Evolutionary conservation across 1,140 invertebrate genomes (phyloP), one percentile per base, ranked within the genome.

Genomic region (Ceratina japonica): DNA sequence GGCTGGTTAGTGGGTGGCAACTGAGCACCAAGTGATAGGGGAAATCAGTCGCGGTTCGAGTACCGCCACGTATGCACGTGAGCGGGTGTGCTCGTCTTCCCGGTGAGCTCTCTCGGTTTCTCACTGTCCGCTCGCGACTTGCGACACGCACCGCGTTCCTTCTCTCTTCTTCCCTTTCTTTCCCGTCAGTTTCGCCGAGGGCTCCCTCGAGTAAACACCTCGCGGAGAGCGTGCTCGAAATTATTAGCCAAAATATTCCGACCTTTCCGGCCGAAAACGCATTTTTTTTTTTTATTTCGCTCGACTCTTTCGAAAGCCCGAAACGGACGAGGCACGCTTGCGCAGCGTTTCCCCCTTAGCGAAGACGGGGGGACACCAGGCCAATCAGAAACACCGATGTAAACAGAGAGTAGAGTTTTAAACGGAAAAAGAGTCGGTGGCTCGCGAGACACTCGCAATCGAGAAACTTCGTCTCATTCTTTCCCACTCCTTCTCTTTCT

Each of bases 21-120:
- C 80, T 80, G 79, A 81, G 79, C 66, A 76, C 81, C 75, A 69
- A 86, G 83, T 85, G 87, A 89, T 89, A 88, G 87, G 84, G 83
- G 84, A 89, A 89, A 89, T 89, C 86, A 89, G 87, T 88, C 86
- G 87, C 85, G 86, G 87, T 88, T 86, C 88, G 85, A 88, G 79
- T 83, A 85, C 81, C 86, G 81, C 80, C 88, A 87, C 81, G 86
- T 72, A 76, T 82, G 78, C 79, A 84, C 77, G 85, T 66, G 72
- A 79, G 74, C 49, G 62, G 73, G 24, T 61, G 24, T 31, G 70
- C 63, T 81, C 75, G 75, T 66, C 49, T 76, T 49, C 44, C 68
- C 24, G 18, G 51, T 31, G 51, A 62, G 56, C 24, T 44, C 58
- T 44, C 58, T 8, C 54, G 56, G 20, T 24, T 22, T 51, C 44